Percentiles rank a stretch among this genome's conserved stretches.
These are phyloP conservation scores for Muntiacus reevesi DNA, from an alignment of 2,113 vertebrate species.

Conservation along the genomic window DNA sequence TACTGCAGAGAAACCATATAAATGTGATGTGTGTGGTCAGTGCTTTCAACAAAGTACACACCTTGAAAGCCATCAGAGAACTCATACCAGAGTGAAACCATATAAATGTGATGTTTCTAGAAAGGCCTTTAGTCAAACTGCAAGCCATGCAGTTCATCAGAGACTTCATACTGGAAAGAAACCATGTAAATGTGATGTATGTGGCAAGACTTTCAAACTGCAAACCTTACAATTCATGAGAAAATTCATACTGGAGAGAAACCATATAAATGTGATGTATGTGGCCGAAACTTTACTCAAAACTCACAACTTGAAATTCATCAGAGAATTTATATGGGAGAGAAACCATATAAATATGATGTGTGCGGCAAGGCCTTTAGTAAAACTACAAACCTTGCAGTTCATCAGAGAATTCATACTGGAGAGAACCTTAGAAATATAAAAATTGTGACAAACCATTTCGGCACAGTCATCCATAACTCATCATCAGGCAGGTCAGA, in stretches of 20 bases:
- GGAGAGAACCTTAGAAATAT: not conserved
- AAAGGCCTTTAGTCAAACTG: too few relatives aligned
- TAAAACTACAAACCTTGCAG: not conserved
- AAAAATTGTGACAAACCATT: not conserved
- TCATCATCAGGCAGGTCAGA: not conserved
- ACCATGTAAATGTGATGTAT: not conserved
- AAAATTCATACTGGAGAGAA: not conserved
- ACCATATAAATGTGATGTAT: not conserved
- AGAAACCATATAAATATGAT: not conserved
- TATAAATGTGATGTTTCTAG: too few relatives aligned
- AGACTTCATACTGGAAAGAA: too few relatives aligned
- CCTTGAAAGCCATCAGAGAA: too few relatives aligned
- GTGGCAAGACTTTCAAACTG: not conserved
- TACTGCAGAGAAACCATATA: too few relatives aligned
- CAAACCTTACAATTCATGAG: too few relatives aligned
- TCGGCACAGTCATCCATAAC: not conserved
- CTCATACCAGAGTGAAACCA: too few relatives aligned
- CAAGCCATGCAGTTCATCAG: too few relatives aligned
- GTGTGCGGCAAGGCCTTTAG: not conserved
- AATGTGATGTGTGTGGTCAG: too few relatives aligned
- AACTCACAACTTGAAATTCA: not conserved
- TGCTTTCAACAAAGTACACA: too few relatives aligned
- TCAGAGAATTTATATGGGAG: not conserved
- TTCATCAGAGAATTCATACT: not conserved
- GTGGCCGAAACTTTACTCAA: not conserved